Conservation (phyloP, 2,797 vertebrate species). For the Cuculus canorus region DNA sequence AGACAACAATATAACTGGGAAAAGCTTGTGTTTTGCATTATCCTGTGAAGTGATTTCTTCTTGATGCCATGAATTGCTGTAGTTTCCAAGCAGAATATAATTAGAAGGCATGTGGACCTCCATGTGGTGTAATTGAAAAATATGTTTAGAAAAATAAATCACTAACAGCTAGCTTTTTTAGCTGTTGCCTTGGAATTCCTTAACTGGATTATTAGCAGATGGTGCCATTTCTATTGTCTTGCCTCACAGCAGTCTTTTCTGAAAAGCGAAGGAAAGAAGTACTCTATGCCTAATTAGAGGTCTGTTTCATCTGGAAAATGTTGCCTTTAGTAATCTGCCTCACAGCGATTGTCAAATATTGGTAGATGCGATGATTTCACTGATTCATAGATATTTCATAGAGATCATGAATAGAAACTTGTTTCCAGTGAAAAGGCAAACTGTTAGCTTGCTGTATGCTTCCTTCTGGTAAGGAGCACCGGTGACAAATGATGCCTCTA, state of each 20-base stretch:
- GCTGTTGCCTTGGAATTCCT: conserved; percentile 65
- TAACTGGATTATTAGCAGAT: conserved; percentile 77
- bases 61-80: conserved; percentile 27
- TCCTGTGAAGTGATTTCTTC: background rate
- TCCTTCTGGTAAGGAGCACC: background rate
- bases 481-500: background rate
- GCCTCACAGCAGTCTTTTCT: conserved; percentile 45
- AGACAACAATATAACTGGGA: background rate
- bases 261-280: conserved; percentile 38
- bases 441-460: background rate
- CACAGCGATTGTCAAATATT: conserved; percentile 48
- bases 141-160: conserved; percentile 59
- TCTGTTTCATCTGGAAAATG: conserved; percentile 46
- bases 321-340: conserved; percentile 45
- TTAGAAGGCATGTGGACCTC: conserved; percentile 59
- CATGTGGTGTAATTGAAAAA: conserved; percentile 48
- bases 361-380: conserved; percentile 14
- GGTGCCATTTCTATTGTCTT: conserved; percentile 69
- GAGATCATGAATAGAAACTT: background rate
- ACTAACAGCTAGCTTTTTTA: conserved; percentile 25
- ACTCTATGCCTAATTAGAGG: conserved; percentile 37
- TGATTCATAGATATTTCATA: background rate
- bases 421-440: background rate
- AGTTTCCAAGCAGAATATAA: conserved; percentile 37
- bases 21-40: background rate